phyloP scores from a whole-genome alignment of 2,888 invertebrate species.

The Ommatoiulus sabulosus region DNA sequence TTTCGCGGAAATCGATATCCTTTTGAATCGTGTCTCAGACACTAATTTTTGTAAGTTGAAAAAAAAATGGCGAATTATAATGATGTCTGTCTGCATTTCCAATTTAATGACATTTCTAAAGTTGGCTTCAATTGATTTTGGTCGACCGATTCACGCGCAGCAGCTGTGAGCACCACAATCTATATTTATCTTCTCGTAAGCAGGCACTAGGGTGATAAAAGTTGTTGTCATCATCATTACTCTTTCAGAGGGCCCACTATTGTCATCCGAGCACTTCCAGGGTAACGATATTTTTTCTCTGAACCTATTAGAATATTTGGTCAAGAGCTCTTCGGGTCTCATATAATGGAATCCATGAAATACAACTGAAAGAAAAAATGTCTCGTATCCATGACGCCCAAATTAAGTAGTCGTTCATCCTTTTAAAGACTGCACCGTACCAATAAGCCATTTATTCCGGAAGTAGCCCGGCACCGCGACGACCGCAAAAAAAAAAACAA shows the following conservation, averaged over 20 bases:
- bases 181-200: background rate
- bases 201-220: conserved; percentile 1
- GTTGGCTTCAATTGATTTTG: conserved; percentile 16
- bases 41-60: background rate
- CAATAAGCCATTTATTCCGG: conserved; percentile 25
- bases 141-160: conserved; percentile 1
- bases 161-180: conserved; percentile 19
- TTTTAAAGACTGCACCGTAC: background rate
- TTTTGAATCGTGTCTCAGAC: background rate
- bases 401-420: background rate
- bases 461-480: background rate
- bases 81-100: conserved; percentile 5
- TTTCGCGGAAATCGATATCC: background rate
- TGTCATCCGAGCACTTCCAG: conserved; percentile 8
- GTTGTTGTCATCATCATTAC: conserved; percentile 17
- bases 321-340: background rate
- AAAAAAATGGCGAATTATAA: conserved; percentile 1
- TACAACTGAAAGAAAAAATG: background rate
- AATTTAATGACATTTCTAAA: conserved; percentile 25
- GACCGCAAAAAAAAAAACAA: too few species aligned
- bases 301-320: conserved; percentile 7
- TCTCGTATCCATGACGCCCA: background rate
- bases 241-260: conserved; percentile 18
- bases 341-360: background rate
- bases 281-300: conserved; percentile 21